These are phyloP conservation scores for Meteorus cinctellus DNA, from an alignment of 2,888 invertebrate species.

Conservation along the genomic window DNA sequence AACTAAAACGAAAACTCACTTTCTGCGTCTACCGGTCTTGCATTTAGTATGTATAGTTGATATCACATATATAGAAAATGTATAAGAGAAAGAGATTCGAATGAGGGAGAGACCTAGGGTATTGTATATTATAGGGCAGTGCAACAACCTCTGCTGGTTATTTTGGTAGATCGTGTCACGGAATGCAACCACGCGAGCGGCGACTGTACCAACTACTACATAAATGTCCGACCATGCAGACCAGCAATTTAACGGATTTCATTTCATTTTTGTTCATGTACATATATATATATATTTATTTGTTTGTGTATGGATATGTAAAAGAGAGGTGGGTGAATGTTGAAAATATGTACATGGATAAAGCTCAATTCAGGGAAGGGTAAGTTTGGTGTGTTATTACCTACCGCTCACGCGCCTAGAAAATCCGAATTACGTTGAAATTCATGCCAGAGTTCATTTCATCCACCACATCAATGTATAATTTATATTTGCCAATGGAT, in stretches of 20 bases:
- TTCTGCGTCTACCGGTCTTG: conserved; percentile 36
- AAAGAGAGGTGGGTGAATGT: neutral
- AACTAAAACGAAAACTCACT: conserved; percentile 41
- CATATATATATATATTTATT: conserved; percentile 5
- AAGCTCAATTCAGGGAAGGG: neutral
- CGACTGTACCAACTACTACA: conserved; percentile 14
- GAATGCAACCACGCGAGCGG: conserved; percentile 60
- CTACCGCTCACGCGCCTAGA: conserved; percentile 46
- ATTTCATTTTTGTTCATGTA: conserved; percentile 10
- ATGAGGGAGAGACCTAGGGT: conserved; percentile 31
- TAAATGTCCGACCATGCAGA: neutral
- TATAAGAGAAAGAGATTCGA: neutral
- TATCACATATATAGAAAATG: conserved; percentile 7
- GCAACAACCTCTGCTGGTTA: conserved; percentile 70
- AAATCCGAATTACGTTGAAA: conserved; percentile 52
- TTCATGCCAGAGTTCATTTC: conserved; percentile 28
- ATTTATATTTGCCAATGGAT: neutral
- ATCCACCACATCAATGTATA: neutral
- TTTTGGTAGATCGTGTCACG: conserved; percentile 68
- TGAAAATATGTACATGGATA: neutral
- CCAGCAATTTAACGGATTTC: conserved; percentile 19
- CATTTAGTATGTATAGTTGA: neutral
- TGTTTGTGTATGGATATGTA: neutral
- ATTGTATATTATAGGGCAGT: conserved; percentile 58
- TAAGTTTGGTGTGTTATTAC: conserved; percentile 38